Evolutionary conservation across 2,797 vertebrate genomes (phyloP), one percentile per base, ranked within the genome.

Genomic region (Pagetopsis macropterus): DNA sequence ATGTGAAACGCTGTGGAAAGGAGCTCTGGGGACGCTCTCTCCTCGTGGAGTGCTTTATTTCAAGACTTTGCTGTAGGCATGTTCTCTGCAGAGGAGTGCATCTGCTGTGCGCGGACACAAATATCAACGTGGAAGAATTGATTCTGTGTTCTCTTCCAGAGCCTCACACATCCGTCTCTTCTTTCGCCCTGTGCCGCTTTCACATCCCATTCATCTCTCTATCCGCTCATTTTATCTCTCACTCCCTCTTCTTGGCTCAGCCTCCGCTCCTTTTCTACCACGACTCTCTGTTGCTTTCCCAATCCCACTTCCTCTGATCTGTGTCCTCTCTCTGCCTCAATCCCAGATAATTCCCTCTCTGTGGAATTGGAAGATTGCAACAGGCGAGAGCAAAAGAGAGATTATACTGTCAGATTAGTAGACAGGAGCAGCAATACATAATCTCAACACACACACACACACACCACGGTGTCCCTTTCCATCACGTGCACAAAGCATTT

Each of bases 331-430:
- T 87, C 82, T 87, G 81, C 86, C 80, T 90, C 91, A 93, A 94
- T 94, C 92, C 92, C 85, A 85, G 88, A 94, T 94, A 91, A 94
- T 93, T 94, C 93, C 91, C 90, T 92, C 88, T 92, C 88, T 88
- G 92, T 85, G 88, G 92, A 94, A 94, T 94, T 93, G 92, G 83
- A 94, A 94, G 93, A 93, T 93, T 91, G 88, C 85, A 81, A 87
- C 83, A 90, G 91, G 90, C 89, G 86, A 94, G 88, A 94, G 92
- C 82, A 89, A 94, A 93, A 90, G 81, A 92, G 90, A 94, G 94
- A 95, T 94, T 94, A 95, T 93, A 93, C 88, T 85, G 83, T 57
- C 91, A 94, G 94, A 95, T 95, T 95, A 94, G 90, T 89, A 86
- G 88, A 89, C 90, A 90, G 87, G 89, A 93, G 90, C 90, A 84